phyloP scores from a whole-genome alignment of 2,888 invertebrate genomes.

The Sphinx pinastri region DNA sequence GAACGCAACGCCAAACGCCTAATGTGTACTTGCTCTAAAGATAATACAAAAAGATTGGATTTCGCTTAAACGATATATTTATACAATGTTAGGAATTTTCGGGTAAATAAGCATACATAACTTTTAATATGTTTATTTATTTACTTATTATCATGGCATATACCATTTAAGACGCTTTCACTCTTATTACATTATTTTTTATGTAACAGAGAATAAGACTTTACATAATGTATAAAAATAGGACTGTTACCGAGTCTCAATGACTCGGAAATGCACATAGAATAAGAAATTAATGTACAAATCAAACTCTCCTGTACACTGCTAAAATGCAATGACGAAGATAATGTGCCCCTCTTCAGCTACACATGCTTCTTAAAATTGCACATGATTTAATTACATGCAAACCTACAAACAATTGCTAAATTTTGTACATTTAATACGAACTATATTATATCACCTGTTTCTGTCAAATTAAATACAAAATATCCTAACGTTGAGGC shows the following conservation, averaged over 20 bases:
- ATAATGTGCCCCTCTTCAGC: conserved; percentile 67
- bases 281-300: conserved; percentile 78
- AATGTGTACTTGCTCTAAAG: not conserved
- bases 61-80: not conserved
- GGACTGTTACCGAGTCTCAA: conserved; percentile 75
- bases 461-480: conserved; percentile 67
- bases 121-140: conserved; percentile 79
- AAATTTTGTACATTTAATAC: conserved; percentile 79
- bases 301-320: conserved; percentile 71
- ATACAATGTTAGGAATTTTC: not conserved
- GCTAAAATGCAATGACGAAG: conserved; percentile 80
- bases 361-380: conserved; percentile 71
- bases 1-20: no score
- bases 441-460: conserved; percentile 74
- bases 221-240: conserved; percentile 84
- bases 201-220: conserved; percentile 80
- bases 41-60: conserved; percentile 14
- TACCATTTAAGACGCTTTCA: conserved; percentile 74
- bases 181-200: conserved; percentile 75
- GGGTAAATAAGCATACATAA: conserved; percentile 37
- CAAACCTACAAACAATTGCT: conserved; percentile 75
- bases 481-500: conserved; percentile 56
- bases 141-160: conserved; percentile 76
- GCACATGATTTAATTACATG: conserved; percentile 81
- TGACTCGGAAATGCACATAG: conserved; percentile 79